Evolutionary conservation across 2,797 vertebrate genomes (phyloP).

Genomic region (Oceanodroma leucorhoa): DNA sequence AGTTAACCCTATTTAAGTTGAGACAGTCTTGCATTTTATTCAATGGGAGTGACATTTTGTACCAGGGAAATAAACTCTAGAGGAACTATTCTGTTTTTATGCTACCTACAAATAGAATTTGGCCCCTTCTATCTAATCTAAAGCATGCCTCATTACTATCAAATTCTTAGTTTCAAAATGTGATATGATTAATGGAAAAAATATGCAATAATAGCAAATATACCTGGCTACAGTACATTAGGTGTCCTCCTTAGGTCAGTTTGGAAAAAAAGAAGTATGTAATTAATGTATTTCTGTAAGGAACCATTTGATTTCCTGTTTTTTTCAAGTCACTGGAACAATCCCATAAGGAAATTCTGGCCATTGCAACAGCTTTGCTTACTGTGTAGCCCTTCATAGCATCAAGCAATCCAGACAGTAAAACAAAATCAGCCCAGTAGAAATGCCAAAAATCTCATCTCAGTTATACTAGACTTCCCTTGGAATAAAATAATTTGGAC

Average conservation of each 20-base stretch:
- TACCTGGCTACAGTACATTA: not conserved
- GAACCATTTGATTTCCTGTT: not conserved
- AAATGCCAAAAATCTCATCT: not conserved
- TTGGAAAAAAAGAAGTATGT: not conserved
- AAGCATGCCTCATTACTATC: constrained; percentile 24
- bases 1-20: not conserved
- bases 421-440: not conserved
- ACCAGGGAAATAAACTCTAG: not conserved
- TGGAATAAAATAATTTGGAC: not conserved
- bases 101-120: not conserved
- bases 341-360: not conserved
- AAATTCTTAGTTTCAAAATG: constrained; percentile 43
- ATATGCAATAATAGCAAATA: not conserved
- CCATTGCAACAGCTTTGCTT: not conserved
- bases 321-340: not conserved
- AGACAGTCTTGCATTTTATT: not conserved
- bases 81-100: not conserved
- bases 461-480: not conserved
- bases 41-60: not conserved
- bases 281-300: not conserved
- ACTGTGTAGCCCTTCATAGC: not conserved
- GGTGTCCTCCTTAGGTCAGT: not conserved
- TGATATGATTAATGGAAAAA: not conserved
- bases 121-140: constrained; percentile 18
- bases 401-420: not conserved